These are phyloP conservation scores for Bombus superbus DNA, from an alignment of 1,140 invertebrate genomes.

Conservation along the genomic window DNA sequence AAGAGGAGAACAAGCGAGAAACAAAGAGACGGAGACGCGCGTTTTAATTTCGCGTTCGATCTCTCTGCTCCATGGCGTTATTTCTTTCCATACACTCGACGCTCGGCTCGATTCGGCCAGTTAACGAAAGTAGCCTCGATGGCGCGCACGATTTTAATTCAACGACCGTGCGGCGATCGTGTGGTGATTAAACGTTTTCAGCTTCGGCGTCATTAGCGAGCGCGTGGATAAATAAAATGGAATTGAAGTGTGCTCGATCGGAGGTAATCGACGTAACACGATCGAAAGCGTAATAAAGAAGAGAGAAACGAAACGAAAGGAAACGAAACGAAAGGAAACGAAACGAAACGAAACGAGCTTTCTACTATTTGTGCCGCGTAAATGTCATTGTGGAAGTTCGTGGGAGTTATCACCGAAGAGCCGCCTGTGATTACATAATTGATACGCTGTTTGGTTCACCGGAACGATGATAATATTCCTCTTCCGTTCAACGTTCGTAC, in stretches of 20 bases:
- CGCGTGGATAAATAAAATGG: neutral
- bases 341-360: neutral
- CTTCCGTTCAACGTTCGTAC: neutral
- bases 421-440: slow-evolving; percentile 16
- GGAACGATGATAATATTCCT: slow-evolving; percentile 2
- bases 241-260: neutral
- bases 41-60: neutral
- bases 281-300: neutral
- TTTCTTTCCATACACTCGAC: neutral
- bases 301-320: neutral
- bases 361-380: neutral
- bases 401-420: neutral
- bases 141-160: neutral
- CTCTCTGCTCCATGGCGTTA: neutral
- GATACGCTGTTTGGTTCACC: neutral
- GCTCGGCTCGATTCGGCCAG: neutral
- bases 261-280: neutral
- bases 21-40: neutral
- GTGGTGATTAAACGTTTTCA: neutral
- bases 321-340: neutral
- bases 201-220: neutral
- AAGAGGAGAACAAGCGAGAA: neutral
- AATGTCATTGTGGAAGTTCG: neutral
- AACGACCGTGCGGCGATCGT: neutral
- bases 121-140: neutral